Conservation (phyloP, 2,888 invertebrate species). For the Schrankia costaestrigalis region DNA sequence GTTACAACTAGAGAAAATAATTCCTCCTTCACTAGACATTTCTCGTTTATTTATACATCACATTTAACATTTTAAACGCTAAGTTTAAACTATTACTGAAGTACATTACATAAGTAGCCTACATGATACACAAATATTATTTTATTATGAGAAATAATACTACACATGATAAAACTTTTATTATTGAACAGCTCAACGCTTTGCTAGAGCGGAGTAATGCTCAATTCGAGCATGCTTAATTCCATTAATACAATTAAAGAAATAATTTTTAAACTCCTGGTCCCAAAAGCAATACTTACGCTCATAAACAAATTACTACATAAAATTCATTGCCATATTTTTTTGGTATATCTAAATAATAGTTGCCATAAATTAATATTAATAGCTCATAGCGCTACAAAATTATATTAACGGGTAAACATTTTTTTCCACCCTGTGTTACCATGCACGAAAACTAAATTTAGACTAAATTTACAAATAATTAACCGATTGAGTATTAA, state of each 20-base stretch:
- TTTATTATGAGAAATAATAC: slow-evolving; percentile 16
- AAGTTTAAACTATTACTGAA: slow-evolving; percentile 47
- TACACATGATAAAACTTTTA: slow-evolving; percentile 1
- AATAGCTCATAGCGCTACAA: slow-evolving; percentile 25
- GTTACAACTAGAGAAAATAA: slow-evolving; percentile 63
- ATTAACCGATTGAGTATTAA: slow-evolving; percentile 54
- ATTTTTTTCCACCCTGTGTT: slow-evolving; percentile 56
- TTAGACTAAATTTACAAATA: slow-evolving; percentile 41
- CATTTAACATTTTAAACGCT: slow-evolving; percentile 64
- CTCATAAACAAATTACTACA: slow-evolving; percentile 35
- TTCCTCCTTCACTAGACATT: slow-evolving; percentile 53
- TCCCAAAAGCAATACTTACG: slow-evolving; percentile 51
- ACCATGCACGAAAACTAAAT: slow-evolving; percentile 52
- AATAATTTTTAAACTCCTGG: slow-evolving; percentile 47
- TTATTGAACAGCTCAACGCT: slow-evolving; percentile 2
- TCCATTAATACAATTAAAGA: slow-evolving; percentile 13
- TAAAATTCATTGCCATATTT: slow-evolving; percentile 45
- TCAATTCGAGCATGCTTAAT: slow-evolving; percentile 8
- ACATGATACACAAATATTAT: slow-evolving; percentile 44
- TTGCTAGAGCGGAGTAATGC: slow-evolving; percentile 7
- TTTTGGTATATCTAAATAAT: slow-evolving; percentile 40
- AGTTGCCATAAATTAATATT: slow-evolving; percentile 26
- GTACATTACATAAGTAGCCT: slow-evolving; percentile 57
- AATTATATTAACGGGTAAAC: slow-evolving; percentile 42
- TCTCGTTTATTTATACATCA: slow-evolving; percentile 61